Percentiles rank a stretch among this genome's conserved stretches.
These are phyloP conservation scores for Hyposoter dolosus DNA, from an alignment of 2,888 invertebrate genomes.

Conservation along the genomic window DNA sequence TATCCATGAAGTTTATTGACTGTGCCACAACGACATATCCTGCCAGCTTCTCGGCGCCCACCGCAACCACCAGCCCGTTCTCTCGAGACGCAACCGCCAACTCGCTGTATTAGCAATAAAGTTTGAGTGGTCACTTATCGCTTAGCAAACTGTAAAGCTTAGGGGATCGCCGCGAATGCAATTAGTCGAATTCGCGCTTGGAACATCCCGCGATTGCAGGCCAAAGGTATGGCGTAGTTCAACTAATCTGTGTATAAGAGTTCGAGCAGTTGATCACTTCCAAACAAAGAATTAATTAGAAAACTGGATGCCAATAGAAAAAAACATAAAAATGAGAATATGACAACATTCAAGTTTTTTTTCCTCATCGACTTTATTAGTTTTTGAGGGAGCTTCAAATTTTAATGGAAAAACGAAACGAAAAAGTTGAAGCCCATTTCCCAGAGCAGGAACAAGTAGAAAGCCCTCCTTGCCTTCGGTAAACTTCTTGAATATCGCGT, in stretches of 20 bases:
- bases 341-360: background rate
- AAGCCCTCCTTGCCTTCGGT: no score
- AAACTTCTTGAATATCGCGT: background rate
- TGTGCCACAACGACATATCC: constrained; percentile 19
- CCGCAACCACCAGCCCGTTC: background rate
- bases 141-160: constrained; percentile 1
- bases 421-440: no score
- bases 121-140: constrained; percentile 41
- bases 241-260: background rate
- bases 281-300: no score
- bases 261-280: background rate
- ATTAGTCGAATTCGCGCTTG: constrained; percentile 45
- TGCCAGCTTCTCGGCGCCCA: background rate
- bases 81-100: constrained; percentile 10
- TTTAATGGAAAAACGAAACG: no score
- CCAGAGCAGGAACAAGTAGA: background rate
- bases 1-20: constrained; percentile 58
- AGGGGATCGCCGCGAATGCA: constrained; percentile 38
- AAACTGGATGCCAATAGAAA: background rate
- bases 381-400: no score
- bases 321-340: background rate
- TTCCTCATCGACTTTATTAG: no score
- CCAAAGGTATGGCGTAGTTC: background rate
- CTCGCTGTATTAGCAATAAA: constrained; percentile 57
- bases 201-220: constrained; percentile 6